phyloP scores from a whole-genome alignment of 2,888 invertebrate species.

The Anodontia alba region DNA sequence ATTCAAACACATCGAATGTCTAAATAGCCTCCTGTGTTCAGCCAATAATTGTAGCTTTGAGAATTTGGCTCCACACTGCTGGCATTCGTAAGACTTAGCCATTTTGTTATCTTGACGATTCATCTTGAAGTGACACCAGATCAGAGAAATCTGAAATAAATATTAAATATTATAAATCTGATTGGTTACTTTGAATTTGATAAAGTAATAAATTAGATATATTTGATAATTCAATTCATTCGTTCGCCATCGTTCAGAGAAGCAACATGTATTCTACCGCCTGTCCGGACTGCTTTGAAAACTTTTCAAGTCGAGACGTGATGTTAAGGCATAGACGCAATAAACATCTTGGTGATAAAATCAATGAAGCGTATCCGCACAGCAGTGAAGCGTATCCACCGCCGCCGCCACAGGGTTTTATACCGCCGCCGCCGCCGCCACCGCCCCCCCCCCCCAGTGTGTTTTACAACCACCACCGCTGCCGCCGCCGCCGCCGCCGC shows the following conservation, averaged over 20 bases:
- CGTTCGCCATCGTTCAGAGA: background rate
- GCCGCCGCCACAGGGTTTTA: background rate
- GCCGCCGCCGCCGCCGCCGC: background rate
- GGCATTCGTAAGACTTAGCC: background rate
- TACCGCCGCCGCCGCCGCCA: constrained; percentile 1
- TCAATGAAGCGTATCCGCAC: constrained; percentile 6
- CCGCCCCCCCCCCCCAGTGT: background rate
- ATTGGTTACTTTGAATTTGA: background rate
- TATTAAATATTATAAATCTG: background rate
- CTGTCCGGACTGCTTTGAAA: background rate
- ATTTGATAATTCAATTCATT: background rate
- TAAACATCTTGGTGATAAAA: background rate
- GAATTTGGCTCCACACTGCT: background rate
- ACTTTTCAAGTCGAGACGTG: background rate
- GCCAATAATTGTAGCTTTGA: background rate
- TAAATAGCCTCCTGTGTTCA: background rate
- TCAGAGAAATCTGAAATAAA: background rate
- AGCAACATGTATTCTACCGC: constrained; percentile 1
- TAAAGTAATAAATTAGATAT: background rate
- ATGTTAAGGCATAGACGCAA: constrained; percentile 11
- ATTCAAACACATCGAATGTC: background rate
- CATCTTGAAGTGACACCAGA: background rate
- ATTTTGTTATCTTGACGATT: background rate
- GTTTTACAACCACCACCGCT: background rate
- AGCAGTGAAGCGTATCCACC: constrained; percentile 9